A percentile compares a stretch with the other conserved stretches of the same genome.
These are phyloP conservation scores for Philypnodon macrostomus DNA, from an alignment of 2,797 vertebrate genomes.

Conservation along the genomic window DNA sequence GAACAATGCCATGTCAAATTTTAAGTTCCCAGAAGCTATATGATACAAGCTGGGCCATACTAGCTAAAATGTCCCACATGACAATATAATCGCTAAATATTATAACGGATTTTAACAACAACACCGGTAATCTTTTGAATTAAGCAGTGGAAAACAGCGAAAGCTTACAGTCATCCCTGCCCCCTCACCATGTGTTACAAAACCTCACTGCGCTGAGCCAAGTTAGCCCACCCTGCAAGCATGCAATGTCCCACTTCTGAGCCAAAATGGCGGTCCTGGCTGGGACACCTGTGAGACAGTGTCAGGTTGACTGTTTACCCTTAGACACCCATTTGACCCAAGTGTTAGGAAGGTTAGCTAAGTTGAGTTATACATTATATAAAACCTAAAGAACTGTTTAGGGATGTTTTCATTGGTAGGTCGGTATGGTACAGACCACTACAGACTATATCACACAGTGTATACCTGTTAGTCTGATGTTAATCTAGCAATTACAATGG, in stretches of 20 bases:
- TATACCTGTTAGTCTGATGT: too few species aligned
- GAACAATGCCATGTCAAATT: too few species aligned
- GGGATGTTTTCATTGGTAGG: too few species aligned
- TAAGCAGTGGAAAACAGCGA: slow-evolving; percentile 2
- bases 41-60: slow-evolving; percentile 29
- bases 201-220: slow-evolving; percentile 39
- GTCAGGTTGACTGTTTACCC: slow-evolving; percentile 39
- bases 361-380: too few species aligned
- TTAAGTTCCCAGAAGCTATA: slow-evolving; percentile 62
- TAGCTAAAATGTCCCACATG: slow-evolving; percentile 25
- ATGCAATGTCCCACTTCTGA: slow-evolving; percentile 39
- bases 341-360: too few species aligned
- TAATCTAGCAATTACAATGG: too few species aligned
- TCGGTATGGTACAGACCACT: too few species aligned
- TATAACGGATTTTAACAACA: slow-evolving; percentile 9
- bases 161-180: slow-evolving; percentile 9
- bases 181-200: slow-evolving; percentile 30
- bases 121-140: slow-evolving; percentile 2
- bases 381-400: too few species aligned
- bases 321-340: slow-evolving; percentile 39
- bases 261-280: slow-evolving; percentile 9
- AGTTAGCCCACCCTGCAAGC: slow-evolving; percentile 39
- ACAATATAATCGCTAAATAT: too few species aligned
- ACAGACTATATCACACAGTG: too few species aligned
- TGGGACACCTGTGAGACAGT: slow-evolving; percentile 1